Conservation (phyloP, 1,140 invertebrate species). For the Mya arenaria region DNA sequence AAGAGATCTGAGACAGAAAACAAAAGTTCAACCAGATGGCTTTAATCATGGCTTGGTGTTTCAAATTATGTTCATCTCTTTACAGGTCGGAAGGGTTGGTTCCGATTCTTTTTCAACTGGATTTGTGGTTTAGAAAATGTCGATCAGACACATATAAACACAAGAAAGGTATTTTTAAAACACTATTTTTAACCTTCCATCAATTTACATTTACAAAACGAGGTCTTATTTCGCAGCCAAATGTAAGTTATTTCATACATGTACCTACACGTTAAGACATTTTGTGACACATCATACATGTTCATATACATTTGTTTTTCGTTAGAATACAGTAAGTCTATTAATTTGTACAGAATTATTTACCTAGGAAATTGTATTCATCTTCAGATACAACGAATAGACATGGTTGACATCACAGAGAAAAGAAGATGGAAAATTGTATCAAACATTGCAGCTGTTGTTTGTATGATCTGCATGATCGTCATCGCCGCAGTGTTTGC, state of each 20-base stretch:
- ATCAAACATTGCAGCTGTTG: slow-evolving; percentile 20
- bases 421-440: not conserved
- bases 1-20: too few relatives aligned
- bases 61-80: too few relatives aligned
- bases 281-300: not conserved
- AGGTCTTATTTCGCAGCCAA: not conserved
- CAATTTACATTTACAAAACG: not conserved
- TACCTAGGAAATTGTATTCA: not conserved
- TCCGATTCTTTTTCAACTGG: too few relatives aligned
- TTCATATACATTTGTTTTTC: not conserved
- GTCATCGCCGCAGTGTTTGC: slow-evolving; percentile 1
- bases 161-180: not conserved
- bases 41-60: too few relatives aligned
- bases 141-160: not conserved
- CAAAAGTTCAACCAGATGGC: too few relatives aligned
- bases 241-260: not conserved
- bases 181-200: not conserved
- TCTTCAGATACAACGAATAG: not conserved
- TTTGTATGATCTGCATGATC: not conserved
- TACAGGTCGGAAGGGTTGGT: too few relatives aligned
- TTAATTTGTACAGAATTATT: not conserved
- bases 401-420: slow-evolving; percentile 6
- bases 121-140: not conserved
- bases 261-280: not conserved
- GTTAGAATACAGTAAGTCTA: not conserved